Conservation (phyloP, 1,140 invertebrate species). For the Bicyclus anynana region DNA sequence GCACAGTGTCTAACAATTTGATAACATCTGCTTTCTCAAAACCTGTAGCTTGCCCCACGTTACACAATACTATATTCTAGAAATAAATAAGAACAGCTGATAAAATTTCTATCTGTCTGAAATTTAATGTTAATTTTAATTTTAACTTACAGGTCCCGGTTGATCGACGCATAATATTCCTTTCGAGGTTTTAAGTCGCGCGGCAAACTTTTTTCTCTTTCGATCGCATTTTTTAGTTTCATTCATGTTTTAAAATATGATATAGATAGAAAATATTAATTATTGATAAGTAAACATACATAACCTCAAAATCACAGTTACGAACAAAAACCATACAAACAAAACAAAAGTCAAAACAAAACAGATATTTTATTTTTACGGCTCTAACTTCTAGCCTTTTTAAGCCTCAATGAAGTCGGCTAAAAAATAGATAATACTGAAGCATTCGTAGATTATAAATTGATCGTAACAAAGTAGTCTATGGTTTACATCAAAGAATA, state of each 20-base stretch:
- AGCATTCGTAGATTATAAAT: too few species aligned
- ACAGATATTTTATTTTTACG: too few species aligned
- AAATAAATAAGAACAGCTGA: constrained; percentile 24
- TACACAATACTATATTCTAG: constrained; percentile 63
- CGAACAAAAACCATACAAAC: too few species aligned
- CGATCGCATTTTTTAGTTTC: constrained; percentile 44
- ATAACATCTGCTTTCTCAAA: constrained; percentile 45
- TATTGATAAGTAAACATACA: neutral
- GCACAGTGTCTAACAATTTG: constrained; percentile 28
- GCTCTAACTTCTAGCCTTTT: too few species aligned
- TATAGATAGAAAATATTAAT: neutral
- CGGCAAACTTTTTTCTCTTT: constrained; percentile 56
- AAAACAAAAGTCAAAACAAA: too few species aligned
- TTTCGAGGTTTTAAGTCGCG: constrained; percentile 49
- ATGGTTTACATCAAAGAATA: too few species aligned
- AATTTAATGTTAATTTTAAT: neutral
- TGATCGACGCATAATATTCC: constrained; percentile 41
- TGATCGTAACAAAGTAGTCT: too few species aligned
- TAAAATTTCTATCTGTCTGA: neutral
- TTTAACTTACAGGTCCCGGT: constrained; percentile 38
- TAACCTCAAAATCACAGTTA: neutral
- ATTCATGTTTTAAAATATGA: constrained; percentile 33
- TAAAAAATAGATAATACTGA: too few species aligned
- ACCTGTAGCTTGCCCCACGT: constrained; percentile 64
- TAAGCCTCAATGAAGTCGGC: too few species aligned